Evolutionary conservation across 2,797 vertebrate species (phyloP).

Genomic region (Melanotaenia maccullochi): DNA sequence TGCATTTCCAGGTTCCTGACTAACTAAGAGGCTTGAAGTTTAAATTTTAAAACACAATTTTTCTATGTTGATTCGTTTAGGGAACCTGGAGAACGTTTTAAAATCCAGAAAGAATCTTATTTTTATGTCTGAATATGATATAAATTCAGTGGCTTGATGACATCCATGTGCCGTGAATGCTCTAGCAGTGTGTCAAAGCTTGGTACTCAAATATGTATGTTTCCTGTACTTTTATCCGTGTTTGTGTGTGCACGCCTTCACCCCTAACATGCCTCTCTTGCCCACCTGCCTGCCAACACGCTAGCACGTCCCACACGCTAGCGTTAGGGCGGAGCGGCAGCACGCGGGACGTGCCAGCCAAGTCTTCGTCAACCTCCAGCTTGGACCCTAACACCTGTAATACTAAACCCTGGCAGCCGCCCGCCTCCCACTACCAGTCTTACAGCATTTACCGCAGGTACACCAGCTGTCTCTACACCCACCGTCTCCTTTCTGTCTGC

Average conservation of each 20-base stretch:
- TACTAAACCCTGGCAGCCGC: slow-evolving; percentile 87
- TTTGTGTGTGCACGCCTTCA: slow-evolving; percentile 64
- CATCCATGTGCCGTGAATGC: slow-evolving; percentile 49
- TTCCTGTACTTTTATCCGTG: slow-evolving; percentile 52
- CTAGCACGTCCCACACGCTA: slow-evolving; percentile 88
- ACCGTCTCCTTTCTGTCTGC: slow-evolving; percentile 45
- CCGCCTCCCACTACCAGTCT: slow-evolving; percentile 85
- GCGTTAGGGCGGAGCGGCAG: slow-evolving; percentile 87
- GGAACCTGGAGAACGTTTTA: neutral
- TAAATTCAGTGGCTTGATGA: too few relatives aligned
- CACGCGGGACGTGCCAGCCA: slow-evolving; percentile 88
- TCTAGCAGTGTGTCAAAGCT: slow-evolving; percentile 49
- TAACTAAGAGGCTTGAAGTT: neutral
- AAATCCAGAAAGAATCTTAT: neutral
- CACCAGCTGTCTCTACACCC: slow-evolving; percentile 44
- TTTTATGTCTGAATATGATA: neutral
- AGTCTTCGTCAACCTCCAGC: slow-evolving; percentile 88
- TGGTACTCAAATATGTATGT: slow-evolving; percentile 55
- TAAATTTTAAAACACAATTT: neutral
- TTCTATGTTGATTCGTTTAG: too few relatives aligned
- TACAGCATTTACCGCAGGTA: slow-evolving; percentile 90
- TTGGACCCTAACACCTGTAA: slow-evolving; percentile 88
- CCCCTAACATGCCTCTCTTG: slow-evolving; percentile 81
- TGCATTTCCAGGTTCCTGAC: neutral
- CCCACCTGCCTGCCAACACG: slow-evolving; percentile 73